Conservation (phyloP, 1,140 invertebrate genomes). For the Dendroctonus ponderosae region DNA sequence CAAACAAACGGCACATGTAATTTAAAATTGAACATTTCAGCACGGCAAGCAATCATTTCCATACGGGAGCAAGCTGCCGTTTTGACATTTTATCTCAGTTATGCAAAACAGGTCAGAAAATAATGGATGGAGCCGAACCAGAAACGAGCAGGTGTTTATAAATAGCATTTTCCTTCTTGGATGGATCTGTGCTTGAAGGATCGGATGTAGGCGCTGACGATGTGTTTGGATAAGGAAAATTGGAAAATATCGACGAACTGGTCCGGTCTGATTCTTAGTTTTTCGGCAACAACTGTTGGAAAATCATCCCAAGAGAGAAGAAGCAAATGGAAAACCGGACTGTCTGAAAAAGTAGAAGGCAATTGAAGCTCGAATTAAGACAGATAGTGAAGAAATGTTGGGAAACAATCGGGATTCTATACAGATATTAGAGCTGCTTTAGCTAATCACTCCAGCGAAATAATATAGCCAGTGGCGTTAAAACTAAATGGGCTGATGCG, state of each 20-base stretch:
- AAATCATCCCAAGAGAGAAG: too few relatives aligned
- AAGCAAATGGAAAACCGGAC: too few relatives aligned
- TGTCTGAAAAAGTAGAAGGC: background rate
- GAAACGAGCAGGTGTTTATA: too few relatives aligned
- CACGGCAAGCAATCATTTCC: slow-evolving; percentile 2
- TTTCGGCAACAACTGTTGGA: too few relatives aligned
- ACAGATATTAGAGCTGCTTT: background rate
- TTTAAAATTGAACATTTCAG: slow-evolving; percentile 5
- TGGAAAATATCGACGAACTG: too few relatives aligned
- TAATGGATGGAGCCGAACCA: too few relatives aligned
- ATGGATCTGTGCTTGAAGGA: too few relatives aligned
- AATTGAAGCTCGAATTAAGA: background rate
- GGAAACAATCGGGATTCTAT: background rate
- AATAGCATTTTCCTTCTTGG: too few relatives aligned
- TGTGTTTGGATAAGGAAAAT: too few relatives aligned
- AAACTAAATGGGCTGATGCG: slow-evolving; percentile 13
- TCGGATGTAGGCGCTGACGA: too few relatives aligned
- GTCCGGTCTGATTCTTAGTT: too few relatives aligned
- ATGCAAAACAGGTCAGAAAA: too few relatives aligned
- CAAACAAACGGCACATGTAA: slow-evolving; percentile 1
- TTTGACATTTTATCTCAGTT: slow-evolving; percentile 6
- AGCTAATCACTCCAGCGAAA: background rate
- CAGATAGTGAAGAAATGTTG: background rate
- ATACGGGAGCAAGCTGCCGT: slow-evolving; percentile 5
- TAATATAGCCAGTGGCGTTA: background rate